Evolutionary conservation across 1,140 invertebrate species (phyloP).

Genomic region (Lethocerus indicus): DNA sequence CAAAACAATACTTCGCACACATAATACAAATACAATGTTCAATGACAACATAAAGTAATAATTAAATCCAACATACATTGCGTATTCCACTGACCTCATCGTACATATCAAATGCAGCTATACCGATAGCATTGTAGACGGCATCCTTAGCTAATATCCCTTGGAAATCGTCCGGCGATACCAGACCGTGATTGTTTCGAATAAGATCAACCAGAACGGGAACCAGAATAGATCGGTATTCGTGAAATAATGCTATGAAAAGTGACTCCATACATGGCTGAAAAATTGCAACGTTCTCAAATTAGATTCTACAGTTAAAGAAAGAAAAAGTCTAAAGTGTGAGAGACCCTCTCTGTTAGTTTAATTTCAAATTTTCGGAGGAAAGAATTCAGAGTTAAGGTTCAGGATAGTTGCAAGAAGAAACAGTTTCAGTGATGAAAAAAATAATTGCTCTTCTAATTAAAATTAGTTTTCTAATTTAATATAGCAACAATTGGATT

Average conservation of each 20-base stretch:
- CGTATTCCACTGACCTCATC: constrained; percentile 68
- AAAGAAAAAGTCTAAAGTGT: constrained; percentile 7
- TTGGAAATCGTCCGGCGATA: constrained; percentile 48
- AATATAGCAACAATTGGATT: background rate
- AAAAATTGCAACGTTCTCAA: constrained; percentile 19
- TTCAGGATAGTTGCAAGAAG: no score
- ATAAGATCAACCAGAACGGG: constrained; percentile 60
- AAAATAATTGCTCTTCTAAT: no score
- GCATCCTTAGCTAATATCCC: constrained; percentile 79
- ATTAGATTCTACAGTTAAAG: background rate
- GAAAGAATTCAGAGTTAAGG: no score
- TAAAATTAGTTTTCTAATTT: background rate
- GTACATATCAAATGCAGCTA: constrained; percentile 80
- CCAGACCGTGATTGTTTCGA: constrained; percentile 36
- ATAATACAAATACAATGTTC: no score
- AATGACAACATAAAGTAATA: no score
- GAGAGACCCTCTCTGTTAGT: no score
- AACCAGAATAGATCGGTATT: constrained; percentile 50
- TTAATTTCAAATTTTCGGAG: no score
- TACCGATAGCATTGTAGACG: constrained; percentile 83
- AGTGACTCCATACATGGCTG: constrained; percentile 75
- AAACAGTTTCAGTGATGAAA: no score
- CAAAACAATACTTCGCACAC: no score
- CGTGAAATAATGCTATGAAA: constrained; percentile 67
- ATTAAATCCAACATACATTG: no score